Evolutionary conservation across 1,140 invertebrate species (phyloP), one percentile per base, ranked within the genome.

Genomic region (Aleiodes sp.): DNA sequence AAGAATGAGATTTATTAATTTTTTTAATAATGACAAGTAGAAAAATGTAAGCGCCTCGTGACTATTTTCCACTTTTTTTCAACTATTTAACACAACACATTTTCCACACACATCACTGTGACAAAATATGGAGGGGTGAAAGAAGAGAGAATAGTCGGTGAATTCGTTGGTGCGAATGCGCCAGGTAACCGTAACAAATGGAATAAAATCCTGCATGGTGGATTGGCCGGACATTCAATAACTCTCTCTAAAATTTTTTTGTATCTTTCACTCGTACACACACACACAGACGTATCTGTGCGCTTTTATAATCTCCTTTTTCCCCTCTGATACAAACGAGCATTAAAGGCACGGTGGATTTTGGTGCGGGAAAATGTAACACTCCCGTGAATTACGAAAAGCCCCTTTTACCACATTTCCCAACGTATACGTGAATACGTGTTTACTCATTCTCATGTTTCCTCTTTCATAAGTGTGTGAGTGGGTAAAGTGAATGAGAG

Each of bases 151-250:
- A 16, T 16, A 16, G 39, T 52, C 21, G 26, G 26, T 52, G 26
- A 2, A 24, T 16, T 52, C 46, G 14, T 16, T 7, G 37, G 37
- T 24, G 10, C 21, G 26, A 24, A 52, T 16, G 1, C 10, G 1
- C 21, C 2, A 52, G 19, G n/a, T 6, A 16, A 19, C n/a, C 46
- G 24, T 69, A 43, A 71, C 67, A 69, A 74, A 74, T 67, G 70
- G 52, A 74, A 71, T 71, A 71, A 74, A 74, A 71, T 67, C 59
- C 43, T 60, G 26, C 63, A 62, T 64, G 59, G 61, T 41, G 65
- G 72, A 69, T 70, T 73, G 59, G 70, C 67, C 59, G 70, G 72
- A 71, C 72, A 65, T 71, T 71, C 64, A 71, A 71, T 71, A 74
- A 69, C 70, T 59, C 63, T 65, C 61, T 39, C 29, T n/a, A 8